A percentile compares a stretch with the other conserved stretches of the same genome.
These are phyloP conservation scores for Drosophila subobscura DNA, from an alignment of 1,140 invertebrate species.

Conservation along the genomic window DNA sequence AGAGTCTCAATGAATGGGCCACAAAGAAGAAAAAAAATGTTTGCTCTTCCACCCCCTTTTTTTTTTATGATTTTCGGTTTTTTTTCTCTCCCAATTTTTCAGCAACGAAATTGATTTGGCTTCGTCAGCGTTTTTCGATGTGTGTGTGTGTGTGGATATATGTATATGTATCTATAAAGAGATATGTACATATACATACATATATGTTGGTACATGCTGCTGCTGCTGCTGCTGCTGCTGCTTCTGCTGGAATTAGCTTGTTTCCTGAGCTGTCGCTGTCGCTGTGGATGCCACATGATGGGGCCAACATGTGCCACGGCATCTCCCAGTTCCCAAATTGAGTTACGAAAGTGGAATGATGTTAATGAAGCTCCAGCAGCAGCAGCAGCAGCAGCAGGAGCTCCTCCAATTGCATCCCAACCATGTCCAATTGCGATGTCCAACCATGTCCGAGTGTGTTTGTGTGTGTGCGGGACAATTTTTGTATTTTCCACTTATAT, in stretches of 20 bases:
- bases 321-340: slow-evolving; percentile 51
- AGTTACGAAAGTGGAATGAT: slow-evolving; percentile 59
- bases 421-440: background rate
- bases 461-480: too few relatives aligned
- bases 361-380: slow-evolving; percentile 44
- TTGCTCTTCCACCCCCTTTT: slow-evolving; percentile 5
- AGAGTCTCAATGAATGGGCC: slow-evolving; percentile 69
- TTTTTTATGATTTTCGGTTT: slow-evolving; percentile 8
- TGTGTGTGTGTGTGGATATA: slow-evolving; percentile 12
- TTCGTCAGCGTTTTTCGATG: slow-evolving; percentile 40
- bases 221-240: slow-evolving; percentile 17
- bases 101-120: slow-evolving; percentile 64
- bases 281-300: too few relatives aligned
- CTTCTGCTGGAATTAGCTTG: slow-evolving; percentile 58
- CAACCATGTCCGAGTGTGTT: background rate
- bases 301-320: slow-evolving; percentile 34
- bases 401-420: too few relatives aligned
- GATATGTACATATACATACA: background rate
- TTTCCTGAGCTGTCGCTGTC: slow-evolving; percentile 52
- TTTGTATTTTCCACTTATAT: slow-evolving; percentile 15
- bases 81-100: slow-evolving; percentile 37
- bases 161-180: background rate
- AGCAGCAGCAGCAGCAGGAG: too few relatives aligned
- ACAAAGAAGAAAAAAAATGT: slow-evolving; percentile 23
- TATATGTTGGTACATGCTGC: background rate